Conservation (phyloP, 2,113 vertebrate genomes). For the Garra rufa region DNA sequence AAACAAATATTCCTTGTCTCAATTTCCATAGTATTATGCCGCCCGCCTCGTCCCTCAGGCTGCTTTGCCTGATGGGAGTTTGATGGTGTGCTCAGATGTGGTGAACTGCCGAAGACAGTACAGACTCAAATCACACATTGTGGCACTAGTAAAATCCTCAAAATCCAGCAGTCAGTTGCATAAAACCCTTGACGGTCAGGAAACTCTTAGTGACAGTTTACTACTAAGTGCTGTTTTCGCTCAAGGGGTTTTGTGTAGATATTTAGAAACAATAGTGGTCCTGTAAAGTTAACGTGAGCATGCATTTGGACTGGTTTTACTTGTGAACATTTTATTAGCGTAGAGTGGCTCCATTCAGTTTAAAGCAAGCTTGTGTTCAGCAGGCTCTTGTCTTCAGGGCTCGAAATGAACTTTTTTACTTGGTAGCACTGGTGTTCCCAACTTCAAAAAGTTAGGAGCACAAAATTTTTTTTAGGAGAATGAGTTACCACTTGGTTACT, state of each 20-base stretch:
- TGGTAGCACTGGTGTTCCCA: too few species aligned
- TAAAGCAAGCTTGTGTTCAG: too few species aligned
- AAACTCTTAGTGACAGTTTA: background rate
- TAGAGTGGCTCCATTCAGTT: background rate
- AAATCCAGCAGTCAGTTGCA: background rate
- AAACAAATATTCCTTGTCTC: slow-evolving; percentile 14
- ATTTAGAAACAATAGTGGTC: background rate
- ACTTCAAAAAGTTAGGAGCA: too few species aligned
- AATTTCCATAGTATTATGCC: slow-evolving; percentile 20
- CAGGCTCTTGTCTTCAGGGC: too few species aligned
- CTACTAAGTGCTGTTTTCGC: background rate
- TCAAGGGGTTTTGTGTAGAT: background rate
- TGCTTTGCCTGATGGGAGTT: slow-evolving; percentile 17
- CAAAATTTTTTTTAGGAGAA: too few species aligned
- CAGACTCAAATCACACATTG: background rate
- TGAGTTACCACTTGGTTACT: too few species aligned
- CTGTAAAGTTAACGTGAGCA: background rate
- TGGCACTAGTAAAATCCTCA: background rate
- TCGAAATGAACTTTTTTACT: too few species aligned
- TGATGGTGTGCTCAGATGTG: background rate
- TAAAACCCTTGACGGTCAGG: background rate
- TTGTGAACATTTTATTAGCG: background rate
- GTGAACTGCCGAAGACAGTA: background rate
- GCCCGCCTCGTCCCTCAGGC: background rate
- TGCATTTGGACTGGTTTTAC: background rate